phyloP scores from a whole-genome alignment of 2,888 invertebrate species.

The Temnothorax unifasciatus region DNA sequence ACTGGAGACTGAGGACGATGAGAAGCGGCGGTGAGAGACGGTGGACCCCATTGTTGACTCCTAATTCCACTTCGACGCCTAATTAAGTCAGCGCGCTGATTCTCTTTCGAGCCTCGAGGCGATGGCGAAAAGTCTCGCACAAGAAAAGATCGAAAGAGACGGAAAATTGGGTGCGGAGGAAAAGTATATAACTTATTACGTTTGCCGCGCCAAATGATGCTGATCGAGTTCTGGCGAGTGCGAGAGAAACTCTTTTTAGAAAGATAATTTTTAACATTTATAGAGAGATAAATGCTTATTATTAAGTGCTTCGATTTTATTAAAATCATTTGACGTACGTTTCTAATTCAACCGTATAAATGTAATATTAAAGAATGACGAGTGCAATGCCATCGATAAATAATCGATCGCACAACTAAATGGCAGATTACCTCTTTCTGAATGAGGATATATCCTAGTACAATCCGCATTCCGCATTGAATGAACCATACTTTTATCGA shows the following conservation, averaged over 20 bases:
- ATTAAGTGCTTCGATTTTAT: background rate
- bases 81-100: conserved; percentile 75
- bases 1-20: background rate
- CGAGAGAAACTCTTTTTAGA: background rate
- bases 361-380: background rate
- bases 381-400: no score
- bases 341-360: background rate
- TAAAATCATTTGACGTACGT: background rate
- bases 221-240: conserved; percentile 50
- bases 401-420: background rate
- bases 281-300: background rate
- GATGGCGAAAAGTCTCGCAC: conserved; percentile 34
- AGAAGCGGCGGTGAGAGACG: conserved; percentile 21
- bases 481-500: background rate
- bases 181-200: conserved; percentile 63
- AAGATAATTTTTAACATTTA: background rate
- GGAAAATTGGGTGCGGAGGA: conserved; percentile 44
- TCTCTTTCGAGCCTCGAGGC: conserved; percentile 60
- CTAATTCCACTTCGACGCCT: conserved; percentile 75
- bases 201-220: conserved; percentile 32
- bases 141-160: conserved; percentile 46
- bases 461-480: background rate
- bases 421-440: background rate
- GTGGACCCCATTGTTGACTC: conserved; percentile 72
- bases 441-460: background rate